phyloP scores from a whole-genome alignment of 1,140 invertebrate species.

The Drosophila pruinosa region DNA sequence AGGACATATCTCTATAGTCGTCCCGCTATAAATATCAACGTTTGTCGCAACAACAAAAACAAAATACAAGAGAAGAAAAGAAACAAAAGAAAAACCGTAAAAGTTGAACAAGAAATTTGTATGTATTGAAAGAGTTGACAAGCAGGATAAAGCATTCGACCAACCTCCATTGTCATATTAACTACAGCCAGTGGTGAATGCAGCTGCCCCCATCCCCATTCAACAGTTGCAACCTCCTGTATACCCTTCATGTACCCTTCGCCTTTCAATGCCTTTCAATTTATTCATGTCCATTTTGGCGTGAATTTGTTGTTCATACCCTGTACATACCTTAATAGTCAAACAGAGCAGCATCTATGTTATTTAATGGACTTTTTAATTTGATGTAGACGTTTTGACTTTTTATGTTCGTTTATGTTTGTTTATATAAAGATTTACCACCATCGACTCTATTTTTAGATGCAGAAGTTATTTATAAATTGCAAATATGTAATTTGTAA shows the following conservation, averaged over 20 bases:
- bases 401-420: no score
- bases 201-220: slow-evolving; percentile 11
- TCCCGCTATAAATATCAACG: slow-evolving; percentile 43
- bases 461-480: no score
- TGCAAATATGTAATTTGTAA: no score
- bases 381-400: neutral
- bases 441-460: no score
- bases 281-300: slow-evolving; percentile 78
- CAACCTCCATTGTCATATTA: slow-evolving; percentile 70
- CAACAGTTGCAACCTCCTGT: neutral
- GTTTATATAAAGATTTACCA: no score
- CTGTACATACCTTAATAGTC: slow-evolving; percentile 7
- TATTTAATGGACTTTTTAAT: neutral
- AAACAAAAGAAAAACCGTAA: slow-evolving; percentile 19
- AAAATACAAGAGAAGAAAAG: neutral
- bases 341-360: neutral
- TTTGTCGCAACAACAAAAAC: neutral
- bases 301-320: slow-evolving; percentile 65
- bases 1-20: slow-evolving; percentile 10
- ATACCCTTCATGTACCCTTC: neutral
- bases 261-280: slow-evolving; percentile 66
- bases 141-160: slow-evolving; percentile 54
- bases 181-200: slow-evolving; percentile 39
- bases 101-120: slow-evolving; percentile 44
- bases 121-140: slow-evolving; percentile 63